A percentile compares a stretch with the other conserved stretches of the same genome.
Conservation (phyloP, 2,113 vertebrate genomes). For the Alouatta palliata region DNA sequence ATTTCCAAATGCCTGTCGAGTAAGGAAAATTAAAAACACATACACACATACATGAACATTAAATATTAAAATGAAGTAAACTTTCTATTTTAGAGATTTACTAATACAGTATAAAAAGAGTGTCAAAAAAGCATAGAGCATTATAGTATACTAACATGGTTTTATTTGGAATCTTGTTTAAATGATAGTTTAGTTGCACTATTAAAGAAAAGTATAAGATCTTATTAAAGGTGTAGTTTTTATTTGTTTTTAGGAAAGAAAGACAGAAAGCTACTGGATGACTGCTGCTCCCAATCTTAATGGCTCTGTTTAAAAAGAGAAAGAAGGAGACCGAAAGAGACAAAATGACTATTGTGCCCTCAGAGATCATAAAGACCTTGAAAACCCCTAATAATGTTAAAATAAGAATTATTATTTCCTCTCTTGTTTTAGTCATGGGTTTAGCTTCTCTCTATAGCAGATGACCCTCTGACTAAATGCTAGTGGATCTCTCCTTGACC, state of each 20-base stretch:
- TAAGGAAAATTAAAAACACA: background rate
- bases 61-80: background rate
- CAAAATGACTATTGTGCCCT: background rate
- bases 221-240: background rate
- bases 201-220: background rate
- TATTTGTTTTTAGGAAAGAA: background rate
- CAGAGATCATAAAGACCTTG: background rate
- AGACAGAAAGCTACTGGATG: background rate
- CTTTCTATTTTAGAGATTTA: background rate
- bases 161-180: background rate
- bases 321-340: background rate
- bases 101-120: background rate
- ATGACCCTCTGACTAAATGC: background rate
- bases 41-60: background rate
- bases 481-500: background rate
- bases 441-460: rapidly evolving
- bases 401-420: background rate
- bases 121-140: background rate
- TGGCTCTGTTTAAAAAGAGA: background rate
- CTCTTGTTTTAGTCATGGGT: background rate
- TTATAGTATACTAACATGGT: background rate
- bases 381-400: background rate
- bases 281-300: background rate
- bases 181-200: background rate
- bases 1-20: background rate